phyloP scores from a whole-genome alignment of 2,113 vertebrate genomes.

The Epinephelus cyanopodus region DNA sequence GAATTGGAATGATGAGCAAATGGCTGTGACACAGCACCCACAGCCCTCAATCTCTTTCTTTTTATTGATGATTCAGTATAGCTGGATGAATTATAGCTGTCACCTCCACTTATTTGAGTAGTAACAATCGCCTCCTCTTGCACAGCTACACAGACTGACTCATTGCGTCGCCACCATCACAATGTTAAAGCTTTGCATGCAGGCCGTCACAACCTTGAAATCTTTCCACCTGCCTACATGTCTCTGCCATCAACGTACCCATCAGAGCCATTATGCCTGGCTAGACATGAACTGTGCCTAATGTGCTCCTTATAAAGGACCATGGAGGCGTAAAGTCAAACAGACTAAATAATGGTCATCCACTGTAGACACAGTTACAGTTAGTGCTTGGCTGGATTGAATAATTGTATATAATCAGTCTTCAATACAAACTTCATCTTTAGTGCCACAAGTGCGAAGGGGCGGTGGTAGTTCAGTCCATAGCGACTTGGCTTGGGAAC shows the following conservation, averaged over 20 bases:
- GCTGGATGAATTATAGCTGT: constrained; percentile 41
- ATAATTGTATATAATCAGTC: not conserved
- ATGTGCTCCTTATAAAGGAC: not conserved
- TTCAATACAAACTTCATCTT: not conserved
- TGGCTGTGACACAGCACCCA: constrained; percentile 45
- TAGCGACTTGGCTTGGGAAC: too few species aligned
- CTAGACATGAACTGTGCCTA: not conserved
- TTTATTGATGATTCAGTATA: constrained; percentile 59
- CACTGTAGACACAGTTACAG: not conserved
- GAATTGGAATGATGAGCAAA: constrained; percentile 52
- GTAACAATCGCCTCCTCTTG: constrained; percentile 23
- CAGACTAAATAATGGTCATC: not conserved
- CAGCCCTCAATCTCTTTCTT: constrained; percentile 41
- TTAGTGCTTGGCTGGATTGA: not conserved
- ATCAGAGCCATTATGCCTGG: not conserved
- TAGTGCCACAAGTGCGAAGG: not conserved
- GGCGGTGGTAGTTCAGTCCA: too few species aligned
- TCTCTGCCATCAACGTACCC: not conserved
- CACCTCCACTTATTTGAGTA: constrained; percentile 30
- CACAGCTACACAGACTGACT: constrained; percentile 40
- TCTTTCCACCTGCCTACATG: constrained; percentile 47
- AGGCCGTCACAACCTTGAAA: constrained; percentile 19
- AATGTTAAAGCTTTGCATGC: constrained; percentile 24
- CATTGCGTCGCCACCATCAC: constrained; percentile 36
- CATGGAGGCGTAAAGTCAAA: not conserved